phyloP scores from a whole-genome alignment of 2,888 invertebrate genomes.

The Parapristionchus giblindavisi region DNA sequence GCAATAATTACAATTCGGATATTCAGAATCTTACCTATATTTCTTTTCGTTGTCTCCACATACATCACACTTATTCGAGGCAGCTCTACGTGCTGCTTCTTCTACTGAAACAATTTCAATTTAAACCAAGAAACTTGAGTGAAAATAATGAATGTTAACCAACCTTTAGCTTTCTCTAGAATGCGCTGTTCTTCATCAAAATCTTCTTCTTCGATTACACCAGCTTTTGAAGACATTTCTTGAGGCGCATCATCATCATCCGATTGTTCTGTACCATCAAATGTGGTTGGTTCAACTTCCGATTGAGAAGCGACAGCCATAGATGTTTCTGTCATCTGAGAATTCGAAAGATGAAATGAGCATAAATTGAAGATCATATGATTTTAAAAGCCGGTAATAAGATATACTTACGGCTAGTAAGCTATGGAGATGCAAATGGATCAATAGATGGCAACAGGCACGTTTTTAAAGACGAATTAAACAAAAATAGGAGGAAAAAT shows the following conservation, averaged over 20 bases:
- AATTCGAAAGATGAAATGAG: neutral
- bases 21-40: slow-evolving; percentile 48
- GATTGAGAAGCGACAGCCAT: neutral
- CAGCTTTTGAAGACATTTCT: slow-evolving; percentile 22
- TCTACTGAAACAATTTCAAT: slow-evolving; percentile 8
- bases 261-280: neutral
- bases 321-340: slow-evolving; percentile 7
- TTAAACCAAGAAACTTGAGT: neutral
- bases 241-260: slow-evolving; percentile 24
- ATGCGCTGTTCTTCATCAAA: slow-evolving; percentile 9
- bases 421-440: too few relatives aligned
- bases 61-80: slow-evolving; percentile 46
- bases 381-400: too few relatives aligned
- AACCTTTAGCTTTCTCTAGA: slow-evolving; percentile 25
- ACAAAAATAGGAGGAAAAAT: too few relatives aligned
- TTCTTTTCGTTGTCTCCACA: slow-evolving; percentile 51
- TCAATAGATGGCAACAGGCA: too few relatives aligned
- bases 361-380: too few relatives aligned
- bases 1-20: neutral
- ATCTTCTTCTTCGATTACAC: neutral
- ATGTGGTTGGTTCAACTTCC: neutral
- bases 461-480: too few relatives aligned
- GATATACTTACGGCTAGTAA: too few relatives aligned
- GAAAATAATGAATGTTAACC: neutral
- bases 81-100: slow-evolving; percentile 17